A percentile compares a stretch with the other conserved stretches of the same genome.
Evolutionary conservation across 2,888 invertebrate species (phyloP).

Genomic region (Eristalis intricaria): DNA sequence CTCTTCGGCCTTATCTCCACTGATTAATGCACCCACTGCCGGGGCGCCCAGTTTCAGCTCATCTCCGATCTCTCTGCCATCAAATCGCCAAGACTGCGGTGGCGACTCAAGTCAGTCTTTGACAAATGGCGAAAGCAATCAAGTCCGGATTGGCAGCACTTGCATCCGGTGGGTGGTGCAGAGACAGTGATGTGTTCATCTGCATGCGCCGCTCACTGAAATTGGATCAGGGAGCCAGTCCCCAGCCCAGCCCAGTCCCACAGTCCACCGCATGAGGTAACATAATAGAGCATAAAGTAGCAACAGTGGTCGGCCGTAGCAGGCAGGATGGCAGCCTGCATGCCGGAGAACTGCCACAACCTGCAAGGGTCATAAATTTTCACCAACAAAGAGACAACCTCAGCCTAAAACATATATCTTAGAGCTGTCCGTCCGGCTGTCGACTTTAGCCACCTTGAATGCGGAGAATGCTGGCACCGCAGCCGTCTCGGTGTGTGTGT

Average conservation of each 20-base stretch:
- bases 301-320: constrained; percentile 10
- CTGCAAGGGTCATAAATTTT: constrained; percentile 68
- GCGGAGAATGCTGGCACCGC: constrained; percentile 34
- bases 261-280: constrained; percentile 41
- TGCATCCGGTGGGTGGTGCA: constrained; percentile 64
- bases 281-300: constrained; percentile 68
- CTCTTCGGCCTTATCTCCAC: constrained; percentile 18
- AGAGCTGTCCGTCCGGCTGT: constrained; percentile 67
- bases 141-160: constrained; percentile 21
- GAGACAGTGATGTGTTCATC: constrained; percentile 59
- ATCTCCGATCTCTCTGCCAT: constrained; percentile 38
- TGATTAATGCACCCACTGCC: constrained; percentile 55
- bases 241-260: not conserved
- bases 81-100: constrained; percentile 17
- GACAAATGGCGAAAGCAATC: constrained; percentile 56
- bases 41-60: constrained; percentile 41
- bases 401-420: constrained; percentile 71
- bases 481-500: not conserved
- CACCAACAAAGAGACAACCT: constrained; percentile 67
- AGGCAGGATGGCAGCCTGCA: constrained; percentile 20
- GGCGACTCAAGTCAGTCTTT: constrained; percentile 47
- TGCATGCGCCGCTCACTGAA: constrained; percentile 19
- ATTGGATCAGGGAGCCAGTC: constrained; percentile 45
- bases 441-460: constrained; percentile 70
- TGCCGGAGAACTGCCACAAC: constrained; percentile 44